Base-by-base conservation (phyloP, 2,888 invertebrate genomes). In the Limnephilus auricula region DNA sequence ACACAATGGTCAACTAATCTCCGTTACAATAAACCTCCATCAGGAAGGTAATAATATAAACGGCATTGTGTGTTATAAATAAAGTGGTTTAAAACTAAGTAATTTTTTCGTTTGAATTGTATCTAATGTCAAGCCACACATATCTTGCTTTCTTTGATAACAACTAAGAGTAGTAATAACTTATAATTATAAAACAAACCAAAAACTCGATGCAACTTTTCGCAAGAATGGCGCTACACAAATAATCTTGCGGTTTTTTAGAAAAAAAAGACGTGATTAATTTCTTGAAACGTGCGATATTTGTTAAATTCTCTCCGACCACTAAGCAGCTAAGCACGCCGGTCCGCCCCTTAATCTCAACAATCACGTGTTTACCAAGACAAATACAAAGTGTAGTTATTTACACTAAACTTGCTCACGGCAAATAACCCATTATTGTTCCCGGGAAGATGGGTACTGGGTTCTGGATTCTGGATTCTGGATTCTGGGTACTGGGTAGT, bases 341-440 rank as follows among this genome's bases (percentile, higher is more conserved):
- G 50, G 50, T 18, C 50, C 18, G 50, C 50, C 50, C 1, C 50
- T 65, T 65, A 65, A 65, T 65, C 65, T n/a, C 65, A n/a, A 65
- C 65, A 65, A 65, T 65, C 65, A 65, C 9, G 65, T 65, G 65
- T 65, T 65, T n/a, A 65, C 65, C 9, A 65, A 65, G 25, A 25
- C 65, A 65, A 65, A 65, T 65, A 65, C 25, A 65, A 65, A 65
- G 65, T 12, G 40, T 65, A 65, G 65, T 25, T 9, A 65, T 65
- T 65, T 25, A 25, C 65, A 65, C 45, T 13, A 45, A 45, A 45
- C 65, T 65, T 65, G 65, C 65, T 65, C 65, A 65, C 25, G 65
- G 65, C n/a, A 65, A 65, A 65, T n/a, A 65, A 65, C 65, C 25
- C 65, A 65, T 65, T 9, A 82, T 82, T 82, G 82, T 82, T 34